phyloP scores from a whole-genome alignment of 1,140 invertebrate genomes.

The Hycleus cichorii region DNA sequence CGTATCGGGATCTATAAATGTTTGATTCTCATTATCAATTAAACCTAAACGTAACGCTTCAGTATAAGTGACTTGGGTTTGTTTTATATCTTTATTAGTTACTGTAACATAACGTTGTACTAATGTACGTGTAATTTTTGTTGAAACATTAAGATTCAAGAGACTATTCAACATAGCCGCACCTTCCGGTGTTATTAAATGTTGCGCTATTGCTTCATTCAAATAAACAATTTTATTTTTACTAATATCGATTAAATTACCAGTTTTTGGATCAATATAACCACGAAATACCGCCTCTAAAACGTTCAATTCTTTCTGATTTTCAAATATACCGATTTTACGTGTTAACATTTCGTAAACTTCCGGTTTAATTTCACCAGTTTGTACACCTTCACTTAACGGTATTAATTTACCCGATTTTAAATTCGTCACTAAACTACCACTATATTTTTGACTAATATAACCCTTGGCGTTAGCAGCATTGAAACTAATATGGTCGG shows the following conservation, averaged over 20 bases:
- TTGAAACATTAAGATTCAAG: conserved; percentile 75
- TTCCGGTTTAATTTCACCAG: conserved; percentile 62
- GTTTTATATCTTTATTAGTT: conserved; percentile 51
- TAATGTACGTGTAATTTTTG: conserved; percentile 75
- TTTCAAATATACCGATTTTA: conserved; percentile 71
- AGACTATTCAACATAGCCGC: conserved; percentile 75
- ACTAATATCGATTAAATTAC: conserved; percentile 72
- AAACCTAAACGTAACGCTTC: conserved; percentile 71
- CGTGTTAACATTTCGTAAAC: conserved; percentile 77
- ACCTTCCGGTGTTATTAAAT: conserved; percentile 78
- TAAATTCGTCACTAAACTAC: conserved; percentile 64
- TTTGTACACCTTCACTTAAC: conserved; percentile 59
- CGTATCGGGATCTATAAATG: conserved; percentile 72
- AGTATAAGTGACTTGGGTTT: conserved; percentile 63
- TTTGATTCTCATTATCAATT: conserved; percentile 68
- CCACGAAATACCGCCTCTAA: conserved; percentile 78
- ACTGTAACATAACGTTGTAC: conserved; percentile 72
- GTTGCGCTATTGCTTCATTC: conserved; percentile 75
- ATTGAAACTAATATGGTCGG: conserved; percentile 80
- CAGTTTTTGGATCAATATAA: conserved; percentile 77
- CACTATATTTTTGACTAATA: conserved; percentile 64
- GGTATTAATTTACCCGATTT: conserved; percentile 66
- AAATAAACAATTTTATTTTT: conserved; percentile 71
- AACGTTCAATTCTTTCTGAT: conserved; percentile 67
- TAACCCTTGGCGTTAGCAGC: conserved; percentile 73